These are phyloP conservation scores for Myrmecophaga tridactyla DNA, from an alignment of 2,113 vertebrate species.

Conservation along the genomic window DNA sequence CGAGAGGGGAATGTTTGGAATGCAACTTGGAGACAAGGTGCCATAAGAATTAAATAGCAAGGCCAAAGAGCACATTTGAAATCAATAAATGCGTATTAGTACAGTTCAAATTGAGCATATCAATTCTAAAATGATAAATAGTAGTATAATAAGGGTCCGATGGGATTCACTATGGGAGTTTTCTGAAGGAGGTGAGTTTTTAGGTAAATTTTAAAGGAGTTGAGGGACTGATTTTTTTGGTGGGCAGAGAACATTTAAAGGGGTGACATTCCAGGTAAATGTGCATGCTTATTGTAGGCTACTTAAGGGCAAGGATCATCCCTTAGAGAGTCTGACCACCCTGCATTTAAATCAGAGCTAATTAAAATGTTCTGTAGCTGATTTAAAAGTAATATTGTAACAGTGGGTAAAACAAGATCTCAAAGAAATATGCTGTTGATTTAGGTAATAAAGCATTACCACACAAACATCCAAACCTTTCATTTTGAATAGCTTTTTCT, in stretches of 20 bases:
- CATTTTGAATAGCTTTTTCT: slow-evolving; percentile 13
- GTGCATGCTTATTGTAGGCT: neutral
- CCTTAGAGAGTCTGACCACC: neutral
- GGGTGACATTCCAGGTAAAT: neutral
- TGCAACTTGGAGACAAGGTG: neutral
- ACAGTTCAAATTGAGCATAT: neutral
- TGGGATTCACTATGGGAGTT: neutral
- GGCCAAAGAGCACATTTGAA: neutral
- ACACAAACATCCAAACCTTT: neutral
- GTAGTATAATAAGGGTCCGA: neutral
- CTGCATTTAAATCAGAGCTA: neutral
- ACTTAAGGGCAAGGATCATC: neutral
- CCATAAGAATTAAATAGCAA: neutral
- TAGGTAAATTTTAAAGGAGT: neutral
- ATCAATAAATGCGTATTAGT: neutral
- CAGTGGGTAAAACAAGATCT: neutral
- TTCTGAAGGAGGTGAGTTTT: neutral
- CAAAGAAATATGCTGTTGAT: neutral
- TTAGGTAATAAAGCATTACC: neutral
- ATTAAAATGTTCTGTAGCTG: neutral
- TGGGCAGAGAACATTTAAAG: neutral
- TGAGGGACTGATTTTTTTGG: neutral
- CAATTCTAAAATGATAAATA: neutral
- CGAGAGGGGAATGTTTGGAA: neutral
- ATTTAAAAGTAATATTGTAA: neutral